Conservation (phyloP, 2,113 vertebrate genomes). For the Galbula dea region DNA sequence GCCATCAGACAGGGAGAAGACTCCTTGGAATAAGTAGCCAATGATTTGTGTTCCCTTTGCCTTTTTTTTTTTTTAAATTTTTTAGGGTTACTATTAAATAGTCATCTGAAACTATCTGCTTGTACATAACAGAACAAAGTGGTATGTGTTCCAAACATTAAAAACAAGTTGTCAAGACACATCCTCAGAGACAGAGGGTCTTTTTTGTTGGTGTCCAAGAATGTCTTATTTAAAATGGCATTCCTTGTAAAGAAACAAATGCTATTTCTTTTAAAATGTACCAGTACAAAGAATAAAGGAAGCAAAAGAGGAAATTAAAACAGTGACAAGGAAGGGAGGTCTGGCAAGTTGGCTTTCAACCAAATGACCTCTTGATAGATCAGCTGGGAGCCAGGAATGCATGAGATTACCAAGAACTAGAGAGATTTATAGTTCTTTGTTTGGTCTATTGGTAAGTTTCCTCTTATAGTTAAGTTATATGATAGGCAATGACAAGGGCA, state of each 20-base stretch:
- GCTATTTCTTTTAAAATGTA: constrained; percentile 44
- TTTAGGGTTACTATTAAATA: not conserved
- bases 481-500: not conserved
- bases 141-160: constrained; percentile 36
- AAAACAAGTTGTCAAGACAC: constrained; percentile 59
- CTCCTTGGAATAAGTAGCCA: not conserved
- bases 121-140: not conserved
- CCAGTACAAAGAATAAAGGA: constrained; percentile 54
- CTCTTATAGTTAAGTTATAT: not conserved
- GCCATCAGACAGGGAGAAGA: not conserved
- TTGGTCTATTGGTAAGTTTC: constrained; percentile 60
- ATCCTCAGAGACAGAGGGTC: constrained; percentile 42
- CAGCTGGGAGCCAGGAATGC: constrained; percentile 54
- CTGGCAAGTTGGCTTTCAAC: constrained; percentile 68
- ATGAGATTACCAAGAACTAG: constrained; percentile 32
- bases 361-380: constrained; percentile 69
- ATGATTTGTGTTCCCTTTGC: not conserved
- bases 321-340: constrained; percentile 28
- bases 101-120: constrained; percentile 25
- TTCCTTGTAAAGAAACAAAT: constrained; percentile 50
- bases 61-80: not conserved
- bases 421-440: constrained; percentile 68
- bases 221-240: constrained; percentile 66
- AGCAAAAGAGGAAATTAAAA: constrained; percentile 70
- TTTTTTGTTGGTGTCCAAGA: constrained; percentile 55